Conservation (phyloP, 2,888 invertebrate species). For the Carterocephalus palaemon region DNA sequence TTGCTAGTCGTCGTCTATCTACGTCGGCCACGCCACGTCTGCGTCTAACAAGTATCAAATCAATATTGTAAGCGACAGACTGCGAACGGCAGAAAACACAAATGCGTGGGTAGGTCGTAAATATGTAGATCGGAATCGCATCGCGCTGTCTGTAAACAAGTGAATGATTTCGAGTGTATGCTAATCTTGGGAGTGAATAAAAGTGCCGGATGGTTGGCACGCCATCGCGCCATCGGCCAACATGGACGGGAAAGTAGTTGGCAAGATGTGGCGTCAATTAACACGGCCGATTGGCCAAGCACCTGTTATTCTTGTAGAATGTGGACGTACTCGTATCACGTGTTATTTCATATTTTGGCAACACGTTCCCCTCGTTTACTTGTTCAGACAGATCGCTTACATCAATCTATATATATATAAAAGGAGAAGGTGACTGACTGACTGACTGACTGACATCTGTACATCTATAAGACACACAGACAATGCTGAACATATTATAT, state of each 20-base stretch:
- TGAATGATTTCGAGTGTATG: conserved; percentile 18
- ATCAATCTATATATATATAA: too few relatives aligned
- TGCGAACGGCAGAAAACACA: too few relatives aligned
- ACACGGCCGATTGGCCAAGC: conserved; percentile 55
- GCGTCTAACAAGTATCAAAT: too few relatives aligned
- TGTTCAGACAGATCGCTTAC: too few relatives aligned
- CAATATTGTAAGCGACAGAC: too few relatives aligned
- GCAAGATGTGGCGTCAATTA: conserved; percentile 48
- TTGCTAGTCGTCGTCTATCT: too few relatives aligned
- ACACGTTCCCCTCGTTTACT: conserved; percentile 5
- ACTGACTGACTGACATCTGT: too few relatives aligned
- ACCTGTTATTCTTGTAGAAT: conserved; percentile 42
- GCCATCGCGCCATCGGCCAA: too few relatives aligned
- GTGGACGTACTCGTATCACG: conserved; percentile 4
- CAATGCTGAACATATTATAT: too few relatives aligned
- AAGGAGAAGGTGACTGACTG: too few relatives aligned
- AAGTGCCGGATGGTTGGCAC: conserved; percentile 40
- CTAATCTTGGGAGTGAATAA: conserved; percentile 14
- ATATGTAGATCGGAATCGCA: neutral
- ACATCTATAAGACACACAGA: too few relatives aligned
- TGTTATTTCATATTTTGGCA: conserved; percentile 19
- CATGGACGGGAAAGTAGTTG: conserved; percentile 47
- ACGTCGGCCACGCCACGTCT: too few relatives aligned
- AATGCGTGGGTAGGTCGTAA: neutral
- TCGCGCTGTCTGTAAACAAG: neutral